A percentile compares a stretch with the other conserved stretches of the same genome.
These are phyloP conservation scores for Erebia epiphron DNA, from an alignment of 2,888 invertebrate species.

Conservation along the genomic window DNA sequence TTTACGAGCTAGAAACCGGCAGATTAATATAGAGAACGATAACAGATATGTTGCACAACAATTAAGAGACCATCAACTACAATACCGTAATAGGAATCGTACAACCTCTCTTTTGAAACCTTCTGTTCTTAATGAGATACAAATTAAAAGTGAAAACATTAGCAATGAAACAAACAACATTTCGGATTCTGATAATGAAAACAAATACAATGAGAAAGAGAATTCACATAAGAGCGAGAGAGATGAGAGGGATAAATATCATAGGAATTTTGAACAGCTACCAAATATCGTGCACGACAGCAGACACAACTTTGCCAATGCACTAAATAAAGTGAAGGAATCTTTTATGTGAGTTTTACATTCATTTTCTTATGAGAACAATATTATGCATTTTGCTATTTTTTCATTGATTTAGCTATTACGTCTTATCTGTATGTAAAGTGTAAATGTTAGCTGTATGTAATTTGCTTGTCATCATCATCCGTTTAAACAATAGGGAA, in stretches of 20 bases:
- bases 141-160: slow-evolving; percentile 68
- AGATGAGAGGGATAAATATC: slow-evolving; percentile 63
- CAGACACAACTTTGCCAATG: slow-evolving; percentile 71
- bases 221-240: slow-evolving; percentile 65
- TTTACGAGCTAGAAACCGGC: slow-evolving; percentile 70
- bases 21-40: slow-evolving; percentile 71
- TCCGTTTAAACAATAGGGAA: no score
- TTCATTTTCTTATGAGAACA: neutral
- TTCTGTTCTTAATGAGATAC: slow-evolving; percentile 75
- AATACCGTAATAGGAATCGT: slow-evolving; percentile 63
- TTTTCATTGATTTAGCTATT: no score
- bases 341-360: slow-evolving; percentile 62
- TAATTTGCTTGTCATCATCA: no score
- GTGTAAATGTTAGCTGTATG: no score
- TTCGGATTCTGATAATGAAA: slow-evolving; percentile 70
- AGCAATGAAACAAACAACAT: slow-evolving; percentile 58
- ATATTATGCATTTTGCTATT: no score
- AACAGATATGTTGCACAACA: slow-evolving; percentile 74
- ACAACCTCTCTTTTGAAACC: slow-evolving; percentile 72
- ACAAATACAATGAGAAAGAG: slow-evolving; percentile 67
- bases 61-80: slow-evolving; percentile 70
- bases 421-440: no score
- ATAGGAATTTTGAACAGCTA: slow-evolving; percentile 58
- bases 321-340: slow-evolving; percentile 74
- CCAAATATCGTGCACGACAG: slow-evolving; percentile 64